Evolutionary conservation across 2,888 invertebrate genomes (phyloP).

Genomic region (Xanthorhoe designata): DNA sequence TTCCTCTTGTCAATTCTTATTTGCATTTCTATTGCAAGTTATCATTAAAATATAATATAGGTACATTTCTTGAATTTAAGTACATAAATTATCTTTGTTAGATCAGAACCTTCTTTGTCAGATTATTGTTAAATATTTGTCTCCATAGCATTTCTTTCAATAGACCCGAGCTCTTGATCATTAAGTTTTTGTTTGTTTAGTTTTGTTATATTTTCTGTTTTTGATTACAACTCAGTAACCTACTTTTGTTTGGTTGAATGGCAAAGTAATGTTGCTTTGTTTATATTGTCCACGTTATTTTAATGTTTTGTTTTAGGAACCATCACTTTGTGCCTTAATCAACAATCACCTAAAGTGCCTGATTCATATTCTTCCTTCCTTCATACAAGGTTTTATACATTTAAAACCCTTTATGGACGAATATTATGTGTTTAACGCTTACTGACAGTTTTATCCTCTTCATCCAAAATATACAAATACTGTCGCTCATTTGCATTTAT

Average conservation of each 20-base stretch:
- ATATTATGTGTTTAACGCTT: conserved; percentile 45
- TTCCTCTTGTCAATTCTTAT: background rate
- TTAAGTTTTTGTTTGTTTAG: background rate
- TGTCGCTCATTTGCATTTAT: conserved; percentile 32
- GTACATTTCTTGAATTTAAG: background rate
- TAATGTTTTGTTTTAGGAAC: conserved; percentile 44
- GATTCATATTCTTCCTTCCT: conserved; percentile 55
- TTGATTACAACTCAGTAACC: background rate
- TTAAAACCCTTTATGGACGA: conserved; percentile 33
- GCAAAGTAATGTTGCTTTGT: background rate
- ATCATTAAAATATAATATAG: background rate
- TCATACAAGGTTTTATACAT: conserved; percentile 58
- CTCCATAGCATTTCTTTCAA: background rate
- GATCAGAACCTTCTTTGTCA: background rate
- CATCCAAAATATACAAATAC: conserved; percentile 30
- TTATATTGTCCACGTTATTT: background rate
- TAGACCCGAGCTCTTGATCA: background rate
- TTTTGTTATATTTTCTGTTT: background rate
- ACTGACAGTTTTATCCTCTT: conserved; percentile 63
- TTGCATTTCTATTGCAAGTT: background rate
- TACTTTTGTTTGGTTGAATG: background rate
- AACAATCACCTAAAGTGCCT: conserved; percentile 67
- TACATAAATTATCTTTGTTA: background rate
- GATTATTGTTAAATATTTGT: background rate
- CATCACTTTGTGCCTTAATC: conserved; percentile 76